These are phyloP conservation scores for Nasonovia ribisnigri DNA, from an alignment of 2,888 invertebrate genomes.

Conservation along the genomic window DNA sequence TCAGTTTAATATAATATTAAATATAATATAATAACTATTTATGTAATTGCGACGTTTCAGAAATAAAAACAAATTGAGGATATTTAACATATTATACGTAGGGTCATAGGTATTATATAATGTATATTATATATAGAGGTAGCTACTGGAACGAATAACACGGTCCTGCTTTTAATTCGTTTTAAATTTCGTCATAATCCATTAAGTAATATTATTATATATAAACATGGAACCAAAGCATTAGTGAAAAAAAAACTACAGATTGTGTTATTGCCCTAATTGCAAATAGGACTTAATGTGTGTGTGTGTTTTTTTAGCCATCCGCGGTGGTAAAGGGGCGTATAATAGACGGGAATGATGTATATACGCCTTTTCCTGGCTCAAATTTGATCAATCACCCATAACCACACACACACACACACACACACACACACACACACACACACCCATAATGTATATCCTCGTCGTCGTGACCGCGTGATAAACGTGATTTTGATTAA, in stretches of 20 bases:
- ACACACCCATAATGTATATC: constrained; percentile 20
- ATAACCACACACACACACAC: constrained; percentile 26
- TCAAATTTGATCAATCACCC: constrained; percentile 54
- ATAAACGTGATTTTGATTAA: constrained; percentile 36
- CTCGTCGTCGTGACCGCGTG: background rate
- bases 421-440: constrained; percentile 31
- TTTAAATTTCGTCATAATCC: constrained; percentile 23
- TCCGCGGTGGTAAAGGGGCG: constrained; percentile 39
- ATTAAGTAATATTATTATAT: background rate
- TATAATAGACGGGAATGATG: constrained; percentile 36
- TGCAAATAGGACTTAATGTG: constrained; percentile 36
- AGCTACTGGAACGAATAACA: background rate
- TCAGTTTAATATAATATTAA: background rate
- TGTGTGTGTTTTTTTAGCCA: background rate
- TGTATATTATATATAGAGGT: background rate
- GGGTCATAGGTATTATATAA: too few relatives aligned
- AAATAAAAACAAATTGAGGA: background rate
- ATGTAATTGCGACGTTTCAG: background rate
- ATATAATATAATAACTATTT: too few relatives aligned
- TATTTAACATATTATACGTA: background rate
- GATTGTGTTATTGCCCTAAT: constrained; percentile 36
- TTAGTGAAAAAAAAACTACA: constrained; percentile 13
- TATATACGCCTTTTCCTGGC: constrained; percentile 40
- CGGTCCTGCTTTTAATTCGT: constrained; percentile 11
- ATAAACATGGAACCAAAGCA: background rate